phyloP scores from a whole-genome alignment of 2,797 vertebrate species.

The Hyperoplus immaculatus region DNA sequence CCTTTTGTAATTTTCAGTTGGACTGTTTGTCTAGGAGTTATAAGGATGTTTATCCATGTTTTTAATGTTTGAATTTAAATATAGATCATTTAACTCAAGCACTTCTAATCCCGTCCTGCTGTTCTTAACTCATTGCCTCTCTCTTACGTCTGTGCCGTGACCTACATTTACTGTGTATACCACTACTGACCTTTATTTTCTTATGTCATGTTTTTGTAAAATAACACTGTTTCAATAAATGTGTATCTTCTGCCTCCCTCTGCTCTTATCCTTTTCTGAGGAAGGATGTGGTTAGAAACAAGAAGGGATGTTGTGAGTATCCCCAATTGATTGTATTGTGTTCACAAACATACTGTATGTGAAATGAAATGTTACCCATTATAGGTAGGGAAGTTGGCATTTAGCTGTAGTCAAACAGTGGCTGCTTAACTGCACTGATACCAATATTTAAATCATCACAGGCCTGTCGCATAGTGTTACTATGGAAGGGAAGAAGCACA shows the following conservation, averaged over 20 bases:
- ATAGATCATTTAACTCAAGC: background rate
- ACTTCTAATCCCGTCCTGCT: background rate
- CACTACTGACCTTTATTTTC: background rate
- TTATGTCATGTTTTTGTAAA: too few relatives aligned
- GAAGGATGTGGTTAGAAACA: background rate
- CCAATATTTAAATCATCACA: background rate
- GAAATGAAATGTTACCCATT: background rate
- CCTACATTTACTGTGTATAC: too few relatives aligned
- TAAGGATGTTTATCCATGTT: background rate
- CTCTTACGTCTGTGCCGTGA: too few relatives aligned
- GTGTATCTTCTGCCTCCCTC: background rate
- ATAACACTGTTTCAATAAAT: constrained; percentile 4
- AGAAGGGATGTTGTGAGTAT: background rate
- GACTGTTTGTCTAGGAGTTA: background rate
- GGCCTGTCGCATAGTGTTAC: background rate
- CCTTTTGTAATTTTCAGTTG: background rate
- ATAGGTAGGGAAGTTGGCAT: constrained; percentile 63
- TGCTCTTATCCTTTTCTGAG: background rate
- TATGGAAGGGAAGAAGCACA: constrained; percentile 54
- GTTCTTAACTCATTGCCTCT: rapidly evolving
- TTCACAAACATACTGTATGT: background rate
- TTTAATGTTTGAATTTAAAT: background rate
- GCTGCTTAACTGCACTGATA: background rate
- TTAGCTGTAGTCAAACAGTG: constrained; percentile 13
- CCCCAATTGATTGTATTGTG: background rate